These are phyloP conservation scores for Drosophila oshimai DNA, from an alignment of 1,140 invertebrate genomes.

Conservation along the genomic window DNA sequence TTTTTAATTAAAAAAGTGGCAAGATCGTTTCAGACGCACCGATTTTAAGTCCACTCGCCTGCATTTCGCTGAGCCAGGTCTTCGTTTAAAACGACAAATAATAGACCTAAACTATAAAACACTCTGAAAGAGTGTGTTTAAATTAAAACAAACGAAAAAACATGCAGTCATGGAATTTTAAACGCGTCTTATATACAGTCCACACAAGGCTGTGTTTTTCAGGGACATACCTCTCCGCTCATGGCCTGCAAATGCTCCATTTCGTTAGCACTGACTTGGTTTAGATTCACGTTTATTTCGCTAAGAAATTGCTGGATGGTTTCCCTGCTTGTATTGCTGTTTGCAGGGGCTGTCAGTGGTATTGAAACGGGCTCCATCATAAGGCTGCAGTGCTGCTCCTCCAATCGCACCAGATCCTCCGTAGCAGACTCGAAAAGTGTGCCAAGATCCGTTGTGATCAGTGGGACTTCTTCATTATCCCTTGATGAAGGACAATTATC, in stretches of 20 bases:
- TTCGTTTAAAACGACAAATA: too few species aligned
- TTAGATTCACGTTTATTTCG: constrained; percentile 58
- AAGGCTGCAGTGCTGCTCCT: constrained; percentile 35
- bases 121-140: background rate
- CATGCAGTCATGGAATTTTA: too few species aligned
- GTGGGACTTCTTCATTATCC: background rate
- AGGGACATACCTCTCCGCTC: constrained; percentile 61
- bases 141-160: too few species aligned
- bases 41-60: too few species aligned
- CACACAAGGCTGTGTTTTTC: background rate
- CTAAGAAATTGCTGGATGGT: constrained; percentile 45
- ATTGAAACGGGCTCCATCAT: background rate
- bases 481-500: background rate
- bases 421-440: constrained; percentile 41
- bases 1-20: too few species aligned
- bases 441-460: constrained; percentile 12
- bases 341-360: background rate
- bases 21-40: too few species aligned
- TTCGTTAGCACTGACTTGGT: constrained; percentile 62
- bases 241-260: constrained; percentile 71
- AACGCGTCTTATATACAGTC: background rate
- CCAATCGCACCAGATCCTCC: constrained; percentile 38
- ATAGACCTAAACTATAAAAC: background rate
- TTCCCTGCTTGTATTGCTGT: constrained; percentile 10
- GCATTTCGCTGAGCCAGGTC: too few species aligned